phyloP scores from a whole-genome alignment of 2,888 invertebrate species.

The Cerastis rubricosa region DNA sequence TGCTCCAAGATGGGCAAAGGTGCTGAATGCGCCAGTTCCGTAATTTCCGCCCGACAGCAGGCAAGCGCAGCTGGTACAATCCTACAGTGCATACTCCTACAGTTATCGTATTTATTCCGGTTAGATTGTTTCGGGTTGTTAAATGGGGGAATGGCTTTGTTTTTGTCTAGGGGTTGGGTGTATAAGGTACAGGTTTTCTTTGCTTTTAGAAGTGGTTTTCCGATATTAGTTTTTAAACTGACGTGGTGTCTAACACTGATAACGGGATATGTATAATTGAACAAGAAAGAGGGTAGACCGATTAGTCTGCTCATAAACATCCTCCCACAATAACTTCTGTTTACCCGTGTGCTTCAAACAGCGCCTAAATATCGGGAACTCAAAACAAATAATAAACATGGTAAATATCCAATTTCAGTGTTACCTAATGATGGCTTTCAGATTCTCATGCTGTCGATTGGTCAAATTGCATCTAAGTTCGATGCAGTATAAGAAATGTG shows the following conservation, averaged over 20 bases:
- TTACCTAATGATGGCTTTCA: not conserved
- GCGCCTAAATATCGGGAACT: too few species aligned
- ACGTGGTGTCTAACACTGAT: too few species aligned
- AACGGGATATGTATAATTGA: too few species aligned
- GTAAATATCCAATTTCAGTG: too few species aligned
- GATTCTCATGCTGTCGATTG: not conserved
- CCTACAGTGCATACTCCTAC: constrained; percentile 18
- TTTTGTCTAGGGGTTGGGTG: constrained; percentile 15
- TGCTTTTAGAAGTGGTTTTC: not conserved
- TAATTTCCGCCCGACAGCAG: constrained; percentile 66
- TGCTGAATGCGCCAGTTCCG: constrained; percentile 66
- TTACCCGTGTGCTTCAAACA: too few species aligned
- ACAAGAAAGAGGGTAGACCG: too few species aligned
- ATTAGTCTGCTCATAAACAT: too few species aligned
- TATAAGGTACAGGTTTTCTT: not conserved
- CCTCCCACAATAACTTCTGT: too few species aligned
- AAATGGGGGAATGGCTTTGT: constrained; percentile 15
- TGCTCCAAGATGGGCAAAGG: constrained; percentile 49
- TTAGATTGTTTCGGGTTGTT: constrained; percentile 50
- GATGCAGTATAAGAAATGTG: too few species aligned
- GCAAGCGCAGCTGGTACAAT: constrained; percentile 63
- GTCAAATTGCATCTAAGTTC: not conserved
- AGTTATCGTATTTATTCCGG: constrained; percentile 55
- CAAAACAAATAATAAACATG: too few species aligned
- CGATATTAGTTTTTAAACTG: too few species aligned